Evolutionary conservation across 2,797 vertebrate genomes (phyloP).

Genomic region (Betta splendens): DNA sequence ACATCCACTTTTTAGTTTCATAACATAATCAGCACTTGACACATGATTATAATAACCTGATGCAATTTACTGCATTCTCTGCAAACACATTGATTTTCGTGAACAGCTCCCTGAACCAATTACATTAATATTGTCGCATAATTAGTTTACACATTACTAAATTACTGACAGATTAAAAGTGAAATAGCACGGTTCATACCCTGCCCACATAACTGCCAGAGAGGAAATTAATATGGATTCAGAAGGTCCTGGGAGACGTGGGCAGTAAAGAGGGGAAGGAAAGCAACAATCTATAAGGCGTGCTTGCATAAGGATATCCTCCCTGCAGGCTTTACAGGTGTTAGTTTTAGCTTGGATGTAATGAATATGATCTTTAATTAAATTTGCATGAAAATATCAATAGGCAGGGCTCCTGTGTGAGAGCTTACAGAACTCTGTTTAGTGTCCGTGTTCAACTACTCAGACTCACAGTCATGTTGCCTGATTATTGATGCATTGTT

Average conservation of each 20-base stretch:
- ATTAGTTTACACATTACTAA: conserved; percentile 99
- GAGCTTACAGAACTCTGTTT: conserved; percentile 47
- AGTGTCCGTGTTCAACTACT: conserved; percentile 22
- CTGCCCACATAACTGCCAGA: conserved; percentile 94
- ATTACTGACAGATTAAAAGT: conserved; percentile 99
- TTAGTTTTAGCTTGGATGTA: conserved; percentile 82
- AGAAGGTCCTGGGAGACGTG: conserved; percentile 93
- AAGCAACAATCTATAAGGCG: conserved; percentile 89
- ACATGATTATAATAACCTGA: conserved; percentile 88
- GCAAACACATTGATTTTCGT: conserved; percentile 96
- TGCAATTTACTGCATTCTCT: conserved; percentile 89
- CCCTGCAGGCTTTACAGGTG: conserved; percentile 84
- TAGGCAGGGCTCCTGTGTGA: conserved; percentile 34
- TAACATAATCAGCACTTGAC: conserved; percentile 89
- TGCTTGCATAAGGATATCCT: conserved; percentile 92
- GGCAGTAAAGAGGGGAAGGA: conserved; percentile 76
- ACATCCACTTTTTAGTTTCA: conserved; percentile 87
- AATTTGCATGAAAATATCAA: conserved; percentile 82
- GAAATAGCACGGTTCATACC: conserved; percentile 98
- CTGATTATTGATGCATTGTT: conserved; percentile 42
- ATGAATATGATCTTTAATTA: conserved; percentile 87
- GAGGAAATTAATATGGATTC: conserved; percentile 99
- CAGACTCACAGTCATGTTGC: conserved; percentile 15
- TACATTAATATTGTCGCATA: conserved; percentile 99
- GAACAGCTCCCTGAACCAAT: conserved; percentile 93